Evolutionary conservation across 2,113 vertebrate genomes (phyloP).

Genomic region (Heterochromis multidens): DNA sequence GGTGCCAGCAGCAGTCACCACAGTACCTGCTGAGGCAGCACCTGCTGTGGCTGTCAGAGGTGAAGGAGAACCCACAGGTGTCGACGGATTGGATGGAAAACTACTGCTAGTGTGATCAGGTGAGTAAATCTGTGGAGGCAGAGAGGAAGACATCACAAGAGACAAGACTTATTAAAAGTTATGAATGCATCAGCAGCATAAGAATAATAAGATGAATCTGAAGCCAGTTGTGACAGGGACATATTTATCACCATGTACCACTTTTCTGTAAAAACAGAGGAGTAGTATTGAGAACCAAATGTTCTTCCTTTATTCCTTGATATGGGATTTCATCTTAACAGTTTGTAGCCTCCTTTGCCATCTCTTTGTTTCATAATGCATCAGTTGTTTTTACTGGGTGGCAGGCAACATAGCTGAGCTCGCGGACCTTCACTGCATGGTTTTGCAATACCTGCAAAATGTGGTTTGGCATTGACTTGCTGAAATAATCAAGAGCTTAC

Average conservation of each 20-base stretch:
- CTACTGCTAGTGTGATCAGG: slow-evolving; percentile 99
- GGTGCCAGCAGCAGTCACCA: slow-evolving; percentile 61
- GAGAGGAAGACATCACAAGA: slow-evolving; percentile 16
- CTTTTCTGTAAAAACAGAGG: background rate
- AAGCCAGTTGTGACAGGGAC: background rate
- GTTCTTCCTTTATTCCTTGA: background rate
- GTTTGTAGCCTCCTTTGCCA: background rate
- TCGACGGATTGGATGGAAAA: slow-evolving; percentile 97
- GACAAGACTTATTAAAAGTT: slow-evolving; percentile 18
- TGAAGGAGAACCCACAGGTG: slow-evolving; percentile 95
- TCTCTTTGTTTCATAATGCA: no score
- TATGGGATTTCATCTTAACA: background rate
- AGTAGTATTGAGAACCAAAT: background rate
- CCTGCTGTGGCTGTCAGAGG: slow-evolving; percentile 86
- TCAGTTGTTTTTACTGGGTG: no score
- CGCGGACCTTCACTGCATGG: no score
- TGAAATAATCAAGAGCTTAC: background rate
- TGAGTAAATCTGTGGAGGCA: slow-evolving; percentile 90
- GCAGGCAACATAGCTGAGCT: no score
- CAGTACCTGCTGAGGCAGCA: slow-evolving; percentile 64
- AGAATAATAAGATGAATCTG: background rate
- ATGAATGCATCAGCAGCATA: slow-evolving; percentile 21
- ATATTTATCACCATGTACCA: background rate
- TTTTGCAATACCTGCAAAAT: no score
- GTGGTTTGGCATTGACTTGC: background rate